Base-by-base conservation (phyloP, 2,888 invertebrate genomes). In the Creontiades dilutus region DNA sequence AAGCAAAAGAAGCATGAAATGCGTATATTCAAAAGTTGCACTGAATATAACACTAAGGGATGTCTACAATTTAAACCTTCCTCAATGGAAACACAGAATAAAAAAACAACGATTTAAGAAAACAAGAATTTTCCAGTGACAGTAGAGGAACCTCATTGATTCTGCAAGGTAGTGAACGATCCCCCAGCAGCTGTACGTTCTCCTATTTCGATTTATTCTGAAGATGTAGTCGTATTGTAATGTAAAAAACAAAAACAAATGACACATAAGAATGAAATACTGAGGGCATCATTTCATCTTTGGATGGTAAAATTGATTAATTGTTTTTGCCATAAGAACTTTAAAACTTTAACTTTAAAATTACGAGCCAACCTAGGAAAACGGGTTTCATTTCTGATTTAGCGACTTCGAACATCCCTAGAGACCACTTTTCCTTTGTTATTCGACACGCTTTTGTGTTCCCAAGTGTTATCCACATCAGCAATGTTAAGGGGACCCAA, bases 131-230 rank as follows among this genome's bases (percentile, higher is more conserved):
- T 76, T 46, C 28, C 76, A 76, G 13, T 46, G 27, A 76, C 37
- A 76, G 76, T 11, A 27, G 46, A 81, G 48, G 48, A 81, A 81
- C 81, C 81, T 81, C 81, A 47, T 81, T 48, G 14, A 81, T 23
- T 48, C 81, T 48, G 46, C 47, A 16, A 48, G 16, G 81, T 5
- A 47, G 81, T 47, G 46, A 48, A 48, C 48, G 46, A 47, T 81
- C 47, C 48, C 48, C 81, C 81, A 81, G 81, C 46, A 16, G 81
- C 81, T 81, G 81, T 19, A 81, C 76, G 46, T 9, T 81, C 81
- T 81, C 81, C 48, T 81, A 81, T 81, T 81, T 81, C 47, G 81
- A 81, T 48, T 47, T 81, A 81, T 48, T 47, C 81, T 81, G 81
- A 47, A 48, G 76, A 27, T 61, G 61, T 16, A 61, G 61, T 61